Evolutionary conservation across 2,888 invertebrate species (phyloP).

Genomic region (Spodoptera picta): DNA sequence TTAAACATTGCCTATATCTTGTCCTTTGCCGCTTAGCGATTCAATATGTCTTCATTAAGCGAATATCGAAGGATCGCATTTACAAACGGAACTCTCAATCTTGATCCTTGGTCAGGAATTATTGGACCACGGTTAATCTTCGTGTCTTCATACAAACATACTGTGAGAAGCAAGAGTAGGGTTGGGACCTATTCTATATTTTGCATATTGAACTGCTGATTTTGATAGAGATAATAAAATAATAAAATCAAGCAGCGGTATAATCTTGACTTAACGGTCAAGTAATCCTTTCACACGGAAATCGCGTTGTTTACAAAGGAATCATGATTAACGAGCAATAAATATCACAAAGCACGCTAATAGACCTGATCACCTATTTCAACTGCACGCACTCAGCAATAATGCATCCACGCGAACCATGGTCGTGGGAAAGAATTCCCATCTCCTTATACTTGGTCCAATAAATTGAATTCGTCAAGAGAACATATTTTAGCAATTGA

Average conservation of each 20-base stretch:
- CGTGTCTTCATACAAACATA: constrained; percentile 57
- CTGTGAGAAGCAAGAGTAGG: constrained; percentile 32
- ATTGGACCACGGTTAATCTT: constrained; percentile 72
- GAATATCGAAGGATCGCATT: constrained; percentile 85
- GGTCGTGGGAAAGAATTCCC: constrained; percentile 75
- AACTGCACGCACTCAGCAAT: constrained; percentile 59
- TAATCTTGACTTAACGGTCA: constrained; percentile 33
- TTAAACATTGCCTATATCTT: constrained; percentile 85
- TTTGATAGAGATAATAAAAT: constrained; percentile 13
- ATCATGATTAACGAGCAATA: constrained; percentile 45
- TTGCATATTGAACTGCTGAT: constrained; percentile 25
- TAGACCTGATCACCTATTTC: constrained; percentile 57
- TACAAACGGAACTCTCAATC: constrained; percentile 83
- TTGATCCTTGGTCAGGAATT: constrained; percentile 83
- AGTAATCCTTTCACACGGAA: constrained; percentile 32
- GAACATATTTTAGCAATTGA: constrained; percentile 80
- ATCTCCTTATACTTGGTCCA: constrained; percentile 67
- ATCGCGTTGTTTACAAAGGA: constrained; percentile 25
- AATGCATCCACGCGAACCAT: constrained; percentile 56
- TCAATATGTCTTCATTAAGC: constrained; percentile 89
- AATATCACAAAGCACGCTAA: constrained; percentile 53
- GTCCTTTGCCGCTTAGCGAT: constrained; percentile 84
- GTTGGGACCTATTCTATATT: constrained; percentile 11
- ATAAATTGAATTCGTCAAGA: constrained; percentile 82
- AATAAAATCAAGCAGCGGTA: constrained; percentile 20